Evolutionary conservation across 2,113 vertebrate species (phyloP).

Genomic region (Ginglymostoma cirratum): DNA sequence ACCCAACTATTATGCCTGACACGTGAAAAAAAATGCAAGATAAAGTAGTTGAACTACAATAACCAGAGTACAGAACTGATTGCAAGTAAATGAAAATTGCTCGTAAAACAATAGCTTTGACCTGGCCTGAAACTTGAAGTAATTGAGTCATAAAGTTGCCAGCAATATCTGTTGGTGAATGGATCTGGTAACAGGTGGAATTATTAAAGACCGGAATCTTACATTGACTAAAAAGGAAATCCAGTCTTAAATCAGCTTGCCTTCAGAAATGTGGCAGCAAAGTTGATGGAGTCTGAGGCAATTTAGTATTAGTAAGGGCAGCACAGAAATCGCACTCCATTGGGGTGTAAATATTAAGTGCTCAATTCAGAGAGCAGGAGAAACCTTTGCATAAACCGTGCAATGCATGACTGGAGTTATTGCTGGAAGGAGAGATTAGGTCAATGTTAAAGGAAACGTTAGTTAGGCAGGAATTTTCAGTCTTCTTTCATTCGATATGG

Average conservation of each 20-base stretch:
- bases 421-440: too few species aligned
- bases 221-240: neutral
- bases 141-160: neutral
- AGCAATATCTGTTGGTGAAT: neutral
- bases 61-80: neutral
- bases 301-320: neutral
- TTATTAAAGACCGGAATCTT: neutral
- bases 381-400: too few species aligned
- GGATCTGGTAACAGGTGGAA: neutral
- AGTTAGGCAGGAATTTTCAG: too few species aligned
- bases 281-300: neutral
- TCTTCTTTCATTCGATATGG: too few species aligned
- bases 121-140: neutral
- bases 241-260: neutral
- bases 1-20: neutral
- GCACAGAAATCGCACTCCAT: too few species aligned
- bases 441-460: too few species aligned
- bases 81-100: neutral
- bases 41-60: neutral
- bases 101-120: neutral
- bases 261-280: neutral
- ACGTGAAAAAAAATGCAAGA: neutral
- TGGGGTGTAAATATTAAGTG: too few species aligned
- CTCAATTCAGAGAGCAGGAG: too few species aligned
- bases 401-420: too few species aligned